These are phyloP conservation scores for Myanophis thanlyinensis DNA, from an alignment of 2,113 vertebrate genomes.

Conservation along the genomic window DNA sequence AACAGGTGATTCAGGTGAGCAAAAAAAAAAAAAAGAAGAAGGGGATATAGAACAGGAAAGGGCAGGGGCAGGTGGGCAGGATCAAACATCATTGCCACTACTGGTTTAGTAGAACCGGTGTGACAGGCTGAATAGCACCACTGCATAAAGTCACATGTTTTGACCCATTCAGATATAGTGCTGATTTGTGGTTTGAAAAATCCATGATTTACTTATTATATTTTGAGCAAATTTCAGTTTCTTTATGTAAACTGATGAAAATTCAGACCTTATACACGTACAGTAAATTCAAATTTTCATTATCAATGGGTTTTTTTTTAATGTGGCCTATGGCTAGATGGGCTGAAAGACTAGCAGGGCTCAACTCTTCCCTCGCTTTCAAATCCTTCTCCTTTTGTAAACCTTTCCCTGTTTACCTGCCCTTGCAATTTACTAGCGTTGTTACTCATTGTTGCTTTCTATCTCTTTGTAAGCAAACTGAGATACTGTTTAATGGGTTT, in stretches of 20 bases:
- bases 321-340: not conserved
- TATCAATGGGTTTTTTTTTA: not conserved
- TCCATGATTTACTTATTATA: not conserved
- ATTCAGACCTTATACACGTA: not conserved
- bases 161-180: not conserved
- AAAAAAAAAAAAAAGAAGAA: too few species aligned
- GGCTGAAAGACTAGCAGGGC: not conserved
- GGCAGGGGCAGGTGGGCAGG: too few species aligned
- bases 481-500: not conserved
- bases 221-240: not conserved
- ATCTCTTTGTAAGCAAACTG: not conserved
- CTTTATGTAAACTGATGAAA: not conserved
- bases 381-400: not conserved
- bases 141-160: not conserved
- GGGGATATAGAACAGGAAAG: too few species aligned
- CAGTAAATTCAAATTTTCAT: not conserved
- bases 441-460: not conserved
- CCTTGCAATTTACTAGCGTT: not conserved
- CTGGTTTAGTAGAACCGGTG: too few species aligned
- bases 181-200: not conserved
- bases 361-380: not conserved
- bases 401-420: not conserved
- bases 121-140: too few species aligned
- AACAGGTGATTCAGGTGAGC: too few species aligned
- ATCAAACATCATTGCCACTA: too few species aligned